Percentiles rank a stretch among this genome's conserved stretches.
Evolutionary conservation across 2,797 vertebrate genomes (phyloP).

Genomic region (Meriones psammophilus): DNA sequence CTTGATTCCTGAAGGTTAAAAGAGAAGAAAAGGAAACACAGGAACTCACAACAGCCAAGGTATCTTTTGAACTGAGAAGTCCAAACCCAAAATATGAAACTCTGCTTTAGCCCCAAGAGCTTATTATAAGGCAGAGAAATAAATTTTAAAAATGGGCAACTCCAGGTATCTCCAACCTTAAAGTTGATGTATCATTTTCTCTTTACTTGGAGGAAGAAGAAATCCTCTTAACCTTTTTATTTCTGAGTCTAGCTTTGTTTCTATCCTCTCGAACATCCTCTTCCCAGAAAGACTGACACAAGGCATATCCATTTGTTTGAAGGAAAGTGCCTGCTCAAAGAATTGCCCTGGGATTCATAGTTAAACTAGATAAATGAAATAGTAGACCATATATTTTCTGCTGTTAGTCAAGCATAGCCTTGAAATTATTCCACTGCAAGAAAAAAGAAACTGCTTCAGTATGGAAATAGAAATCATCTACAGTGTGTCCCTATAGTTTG

Average conservation of each 20-base stretch:
- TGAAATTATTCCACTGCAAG: not conserved
- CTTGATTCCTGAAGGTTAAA: not conserved
- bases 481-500: not conserved
- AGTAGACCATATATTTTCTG: constrained; percentile 1
- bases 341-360: too few relatives aligned
- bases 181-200: not conserved
- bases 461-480: constrained; percentile 10
- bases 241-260: constrained; percentile 10
- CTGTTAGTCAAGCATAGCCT: not conserved
- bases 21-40: constrained; percentile 49
- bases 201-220: constrained; percentile 26
- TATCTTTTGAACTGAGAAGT: constrained; percentile 33
- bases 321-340: too few relatives aligned
- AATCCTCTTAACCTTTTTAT: not conserved
- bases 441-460: not conserved
- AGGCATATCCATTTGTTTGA: not conserved
- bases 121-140: not conserved
- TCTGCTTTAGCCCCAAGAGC: constrained; percentile 14
- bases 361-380: too few relatives aligned
- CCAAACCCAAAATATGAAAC: constrained; percentile 5
- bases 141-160: not conserved
- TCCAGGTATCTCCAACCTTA: not conserved
- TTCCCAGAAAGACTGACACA: not conserved
- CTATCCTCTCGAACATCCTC: not conserved
- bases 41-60: not conserved